phyloP scores from a whole-genome alignment of 2,797 vertebrate species.

The Argya squamiceps region DNA sequence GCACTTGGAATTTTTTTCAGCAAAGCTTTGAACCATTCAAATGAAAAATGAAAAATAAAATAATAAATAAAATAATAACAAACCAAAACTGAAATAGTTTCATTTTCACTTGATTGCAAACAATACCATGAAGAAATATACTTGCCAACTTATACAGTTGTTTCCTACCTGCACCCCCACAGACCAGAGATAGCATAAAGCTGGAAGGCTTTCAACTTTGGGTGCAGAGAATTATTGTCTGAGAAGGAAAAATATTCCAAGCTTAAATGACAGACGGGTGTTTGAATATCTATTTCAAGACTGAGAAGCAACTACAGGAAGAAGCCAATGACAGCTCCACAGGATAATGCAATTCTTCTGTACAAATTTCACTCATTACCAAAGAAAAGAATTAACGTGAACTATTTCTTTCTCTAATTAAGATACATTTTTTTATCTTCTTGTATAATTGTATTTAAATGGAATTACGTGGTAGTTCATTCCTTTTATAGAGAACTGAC shows the following conservation, averaged over 20 bases:
- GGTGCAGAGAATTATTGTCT: conserved; percentile 55
- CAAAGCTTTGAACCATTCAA: not conserved
- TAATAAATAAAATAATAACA: conserved; percentile 1
- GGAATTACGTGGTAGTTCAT: conserved; percentile 67
- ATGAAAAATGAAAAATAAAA: not conserved
- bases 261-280: conserved; percentile 42
- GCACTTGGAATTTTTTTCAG: not conserved
- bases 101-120: conserved; percentile 6
- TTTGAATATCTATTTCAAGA: conserved; percentile 48
- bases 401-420: conserved; percentile 62
- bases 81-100: not conserved
- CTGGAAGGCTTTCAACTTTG: conserved; percentile 43
- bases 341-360: conserved; percentile 59
- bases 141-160: not conserved
- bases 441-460: conserved; percentile 52
- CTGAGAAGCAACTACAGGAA: conserved; percentile 42
- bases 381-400: conserved; percentile 30
- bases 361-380: conserved; percentile 60
- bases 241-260: conserved; percentile 54
- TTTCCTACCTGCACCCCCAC: conserved; percentile 56
- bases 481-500: conserved; percentile 51
- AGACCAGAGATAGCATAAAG: conserved; percentile 18
- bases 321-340: conserved; percentile 50
- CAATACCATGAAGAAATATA: not conserved
- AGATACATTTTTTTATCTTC: conserved; percentile 58